A percentile compares a stretch with the other conserved stretches of the same genome.
phyloP scores from a whole-genome alignment of 1,140 invertebrate genomes.

The Bombus ignitus region DNA sequence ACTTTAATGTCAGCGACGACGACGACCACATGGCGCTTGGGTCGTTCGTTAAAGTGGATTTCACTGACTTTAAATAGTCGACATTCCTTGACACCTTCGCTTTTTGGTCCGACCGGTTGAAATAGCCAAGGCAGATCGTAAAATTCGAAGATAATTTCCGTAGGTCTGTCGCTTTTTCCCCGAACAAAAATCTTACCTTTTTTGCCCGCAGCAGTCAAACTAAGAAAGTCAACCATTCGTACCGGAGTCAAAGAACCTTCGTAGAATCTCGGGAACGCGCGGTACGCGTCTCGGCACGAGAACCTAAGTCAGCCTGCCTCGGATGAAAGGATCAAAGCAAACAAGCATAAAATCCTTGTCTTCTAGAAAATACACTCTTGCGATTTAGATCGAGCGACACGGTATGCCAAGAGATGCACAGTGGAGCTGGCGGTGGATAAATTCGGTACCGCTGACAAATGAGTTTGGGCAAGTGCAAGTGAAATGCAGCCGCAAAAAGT shows the following conservation, averaged over 20 bases:
- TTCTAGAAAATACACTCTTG: constrained; percentile 30
- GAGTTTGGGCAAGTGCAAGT: constrained; percentile 3
- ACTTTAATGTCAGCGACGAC: constrained; percentile 47
- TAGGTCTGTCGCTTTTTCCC: constrained; percentile 2
- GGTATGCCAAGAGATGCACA: constrained; percentile 20
- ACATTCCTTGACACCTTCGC: constrained; percentile 52
- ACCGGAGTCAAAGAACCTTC: neutral
- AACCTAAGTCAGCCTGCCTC: neutral
- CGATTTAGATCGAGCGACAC: constrained; percentile 28
- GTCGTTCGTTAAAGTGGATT: constrained; percentile 36
- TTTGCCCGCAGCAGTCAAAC: neutral
- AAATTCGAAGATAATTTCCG: constrained; percentile 52
- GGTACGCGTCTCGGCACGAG: neutral
- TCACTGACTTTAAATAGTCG: constrained; percentile 51
- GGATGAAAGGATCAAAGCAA: neutral
- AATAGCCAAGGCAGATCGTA: constrained; percentile 43
- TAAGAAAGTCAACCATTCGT: neutral
- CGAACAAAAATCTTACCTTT: constrained; percentile 12
- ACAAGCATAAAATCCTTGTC: constrained; percentile 16
- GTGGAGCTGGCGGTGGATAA: neutral
- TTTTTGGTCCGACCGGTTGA: constrained; percentile 25
- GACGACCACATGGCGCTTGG: constrained; percentile 32
- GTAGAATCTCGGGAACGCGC: neutral
- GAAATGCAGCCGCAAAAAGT: constrained; percentile 7
- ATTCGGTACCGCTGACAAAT: constrained; percentile 7